A percentile compares a stretch with the other conserved stretches of the same genome.
These are phyloP conservation scores for Lates japonicus DNA, from an alignment of 2,797 vertebrate species.

Conservation along the genomic window DNA sequence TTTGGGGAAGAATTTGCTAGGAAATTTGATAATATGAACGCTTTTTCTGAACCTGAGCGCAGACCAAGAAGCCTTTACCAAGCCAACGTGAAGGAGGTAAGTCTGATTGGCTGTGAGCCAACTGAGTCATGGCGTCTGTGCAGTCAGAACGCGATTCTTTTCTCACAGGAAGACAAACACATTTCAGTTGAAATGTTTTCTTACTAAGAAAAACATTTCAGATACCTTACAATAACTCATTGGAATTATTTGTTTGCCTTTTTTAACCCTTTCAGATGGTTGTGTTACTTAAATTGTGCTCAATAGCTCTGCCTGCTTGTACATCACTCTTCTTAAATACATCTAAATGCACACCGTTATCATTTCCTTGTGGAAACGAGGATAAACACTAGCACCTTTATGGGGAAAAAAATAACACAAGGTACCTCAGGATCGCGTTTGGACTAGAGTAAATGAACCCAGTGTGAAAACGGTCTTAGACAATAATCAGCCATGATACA, in stretches of 20 bases:
- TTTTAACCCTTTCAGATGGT: neutral
- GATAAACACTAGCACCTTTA: neutral
- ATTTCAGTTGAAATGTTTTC: neutral
- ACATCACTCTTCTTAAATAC: neutral
- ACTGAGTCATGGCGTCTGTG: neutral
- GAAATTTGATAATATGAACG: conserved; percentile 1
- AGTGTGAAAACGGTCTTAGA: conserved; percentile 69
- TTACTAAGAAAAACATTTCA: neutral
- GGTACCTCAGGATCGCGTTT: neutral
- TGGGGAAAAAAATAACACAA: neutral
- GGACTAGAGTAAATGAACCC: conserved; percentile 43
- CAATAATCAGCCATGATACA: conserved; percentile 63
- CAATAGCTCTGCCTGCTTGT: neutral
- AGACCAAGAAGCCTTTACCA: neutral
- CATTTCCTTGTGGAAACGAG: conserved; percentile 9
- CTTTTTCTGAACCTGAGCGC: neutral
- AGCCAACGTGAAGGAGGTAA: neutral
- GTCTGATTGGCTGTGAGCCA: neutral
- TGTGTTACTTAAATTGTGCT: neutral
- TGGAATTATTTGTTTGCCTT: neutral
- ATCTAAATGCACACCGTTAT: neutral
- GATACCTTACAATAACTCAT: too few species aligned
- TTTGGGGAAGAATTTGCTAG: neutral
- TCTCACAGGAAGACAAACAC: neutral
- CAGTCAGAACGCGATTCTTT: neutral